Base-by-base conservation (phyloP, 2,888 invertebrate genomes). In the Aproaerema taeniolella region DNA sequence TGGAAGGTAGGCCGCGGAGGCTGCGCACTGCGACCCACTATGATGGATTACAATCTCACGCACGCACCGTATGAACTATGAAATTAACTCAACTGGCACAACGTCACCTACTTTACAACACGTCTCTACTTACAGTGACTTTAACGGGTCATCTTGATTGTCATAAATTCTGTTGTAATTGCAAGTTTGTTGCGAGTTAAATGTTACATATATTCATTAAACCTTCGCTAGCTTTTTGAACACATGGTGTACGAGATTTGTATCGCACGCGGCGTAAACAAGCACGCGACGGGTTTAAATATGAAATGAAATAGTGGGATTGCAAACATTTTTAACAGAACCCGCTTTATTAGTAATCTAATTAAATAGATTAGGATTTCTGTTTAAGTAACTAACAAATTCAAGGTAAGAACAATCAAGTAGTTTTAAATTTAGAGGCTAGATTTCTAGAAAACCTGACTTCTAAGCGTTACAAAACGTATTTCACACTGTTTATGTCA, bases 61-160 rank as follows among this genome's bases (percentile, higher is more conserved):
- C 46, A 46, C 48, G 44, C 46, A 43, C 42, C 39, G 46, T 46
- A 41, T 37, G 41, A 45, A 38, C n/a, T n/a, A n/a, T n/a, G n/a
- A n/a, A n/a, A n/a, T n/a, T n/a, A n/a, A n/a, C 17, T 33, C 38
- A 36, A 39, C 28, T 41, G 41, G 36, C 28, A 30, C 37, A 38
- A 13, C 17, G 13, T 34, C 13, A 24, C 38, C 34, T 31, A 42
- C 38, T 38, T 42, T 29, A 31, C 30, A 30, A 11, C 31, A 31
- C 28, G 29, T 36, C 28, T 41, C n/a, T 17, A 4, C 33, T 11
- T 15, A 28, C 35, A 28, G 11, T 35, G n/a, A 26, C 13, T 41
- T 29, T 37, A 33, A 40, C 40, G 10, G 40, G 33, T 34, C 43
- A 43, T 43, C 43, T 30, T 28, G 42, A 42, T 43, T 35, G 36